A percentile compares a stretch with the other conserved stretches of the same genome.
These are phyloP conservation scores for Choreutis nemorana DNA, from an alignment of 2,888 invertebrate species.

Conservation along the genomic window DNA sequence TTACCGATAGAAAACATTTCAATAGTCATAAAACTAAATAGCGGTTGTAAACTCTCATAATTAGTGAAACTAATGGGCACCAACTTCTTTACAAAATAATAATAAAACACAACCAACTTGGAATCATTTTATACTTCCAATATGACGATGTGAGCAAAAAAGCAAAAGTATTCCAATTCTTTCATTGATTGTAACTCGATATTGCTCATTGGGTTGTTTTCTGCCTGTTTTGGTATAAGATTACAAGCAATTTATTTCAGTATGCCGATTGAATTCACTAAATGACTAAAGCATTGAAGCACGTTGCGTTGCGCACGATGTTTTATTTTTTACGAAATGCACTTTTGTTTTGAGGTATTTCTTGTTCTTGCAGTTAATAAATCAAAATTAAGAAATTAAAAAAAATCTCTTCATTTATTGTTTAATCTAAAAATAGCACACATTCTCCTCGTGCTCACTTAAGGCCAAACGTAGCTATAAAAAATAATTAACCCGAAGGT, in stretches of 20 bases:
- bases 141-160: constrained; percentile 24
- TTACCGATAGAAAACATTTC: constrained; percentile 44
- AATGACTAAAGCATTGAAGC: too few relatives aligned
- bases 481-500: too few relatives aligned
- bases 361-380: too few relatives aligned
- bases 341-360: too few relatives aligned
- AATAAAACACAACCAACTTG: constrained; percentile 30
- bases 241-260: constrained; percentile 64
- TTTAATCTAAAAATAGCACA: too few relatives aligned
- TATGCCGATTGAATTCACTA: constrained; percentile 58
- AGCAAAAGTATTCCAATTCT: constrained; percentile 40
- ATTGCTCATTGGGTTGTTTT: constrained; percentile 60
- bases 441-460: too few relatives aligned
- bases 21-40: constrained; percentile 51
- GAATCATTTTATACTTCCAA: neutral
- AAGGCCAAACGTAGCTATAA: too few relatives aligned
- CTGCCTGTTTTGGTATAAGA: constrained; percentile 63
- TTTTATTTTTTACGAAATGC: constrained; percentile 32
- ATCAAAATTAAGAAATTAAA: too few relatives aligned
- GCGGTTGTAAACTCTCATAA: constrained; percentile 50
- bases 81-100: constrained; percentile 41
- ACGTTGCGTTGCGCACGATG: constrained; percentile 32
- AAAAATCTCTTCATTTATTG: too few relatives aligned
- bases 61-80: constrained; percentile 61
- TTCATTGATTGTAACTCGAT: constrained; percentile 49